Evolutionary conservation across 64 coral and sea anemone species (phyloP), one percentile per base, ranked within the genome.

Genomic region (Actinia equina): DNA sequence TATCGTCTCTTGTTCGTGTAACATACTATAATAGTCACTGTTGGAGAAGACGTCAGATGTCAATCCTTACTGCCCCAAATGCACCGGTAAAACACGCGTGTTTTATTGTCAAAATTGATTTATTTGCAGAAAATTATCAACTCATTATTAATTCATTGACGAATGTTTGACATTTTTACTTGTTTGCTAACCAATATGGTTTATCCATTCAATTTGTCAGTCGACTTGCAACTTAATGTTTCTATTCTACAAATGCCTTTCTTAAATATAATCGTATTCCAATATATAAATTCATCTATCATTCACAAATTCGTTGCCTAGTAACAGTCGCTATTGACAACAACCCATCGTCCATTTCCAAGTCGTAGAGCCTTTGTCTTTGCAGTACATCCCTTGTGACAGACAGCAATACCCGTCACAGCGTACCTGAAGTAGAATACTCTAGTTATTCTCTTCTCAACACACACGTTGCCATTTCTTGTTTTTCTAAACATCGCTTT

Each of bases 101-200:
- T 57, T 57, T 57, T 6, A 57, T 57, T 14, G 55, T 12, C 7
- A 13, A 14, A 57, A 14, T 7, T 5, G 3, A 11, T 57, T 57
- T 57, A 57, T 57, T 57, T 12, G 55, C 7, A 57, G 11, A 12
- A 5, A 6, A 49, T 49, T 49, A 6, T 60, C 58, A 60, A 60
- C 13, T 60, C 16, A 60, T 60, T 60, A 60, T 60, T n/a, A 65
- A 74, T 74, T 26, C 70, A 74, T 41, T 74, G 70, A 41, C 22
- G 1, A 79, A 79, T 79, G 76, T 79, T 79, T 79, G 41, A 79
- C 76, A 79, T 79, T 79, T 37, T 4, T 79, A 79, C 43, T 37
- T 16, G 30, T 37, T 17, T 79, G 76, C 15, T 79, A 41, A 79
- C 76, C 76, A 79, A 79, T 79, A 79, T 79, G 76, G 76, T 65